Percentiles rank a stretch among this genome's conserved stretches.
Conservation (phyloP, 1,140 invertebrate species). For the Pseudomyrmex dendroicus region DNA sequence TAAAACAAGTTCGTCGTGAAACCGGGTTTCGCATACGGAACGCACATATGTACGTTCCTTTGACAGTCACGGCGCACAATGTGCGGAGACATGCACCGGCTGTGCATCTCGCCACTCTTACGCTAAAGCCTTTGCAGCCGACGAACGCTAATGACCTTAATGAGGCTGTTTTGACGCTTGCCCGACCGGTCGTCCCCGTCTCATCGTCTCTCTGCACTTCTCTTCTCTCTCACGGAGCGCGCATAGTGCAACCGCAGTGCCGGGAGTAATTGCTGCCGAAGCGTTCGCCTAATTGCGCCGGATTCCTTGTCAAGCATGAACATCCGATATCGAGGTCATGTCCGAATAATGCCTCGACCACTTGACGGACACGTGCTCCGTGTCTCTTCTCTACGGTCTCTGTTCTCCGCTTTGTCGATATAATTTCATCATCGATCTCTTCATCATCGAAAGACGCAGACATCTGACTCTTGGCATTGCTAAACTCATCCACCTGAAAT, state of each 20-base stretch:
- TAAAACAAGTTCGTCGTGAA: not conserved
- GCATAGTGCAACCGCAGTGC: slow-evolving; percentile 66
- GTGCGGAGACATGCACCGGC: slow-evolving; percentile 50
- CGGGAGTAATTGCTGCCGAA: slow-evolving; percentile 74
- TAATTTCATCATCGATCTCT: slow-evolving; percentile 9
- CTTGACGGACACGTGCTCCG: slow-evolving; percentile 18
- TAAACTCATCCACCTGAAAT: no score
- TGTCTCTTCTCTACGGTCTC: not conserved
- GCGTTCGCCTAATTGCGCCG: slow-evolving; percentile 75
- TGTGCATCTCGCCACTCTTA: slow-evolving; percentile 60
- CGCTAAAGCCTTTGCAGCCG: slow-evolving; percentile 63
- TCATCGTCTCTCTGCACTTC: slow-evolving; percentile 45
- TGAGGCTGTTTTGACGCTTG: slow-evolving; percentile 79
- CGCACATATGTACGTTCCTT: slow-evolving; percentile 26
- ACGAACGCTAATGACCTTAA: slow-evolving; percentile 77
- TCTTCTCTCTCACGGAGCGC: slow-evolving; percentile 2
- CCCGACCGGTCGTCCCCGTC: slow-evolving; percentile 57
- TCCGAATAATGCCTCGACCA: slow-evolving; percentile 47
- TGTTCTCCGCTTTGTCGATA: not conserved
- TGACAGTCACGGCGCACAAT: slow-evolving; percentile 35
- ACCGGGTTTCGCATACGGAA: slow-evolving; percentile 38
- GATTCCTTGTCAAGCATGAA: slow-evolving; percentile 77
- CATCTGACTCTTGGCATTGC: no score
- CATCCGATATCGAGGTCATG: slow-evolving; percentile 71
- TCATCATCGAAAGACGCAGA: no score